Percentiles rank a stretch among this genome's conserved stretches.
These are phyloP conservation scores for Sminthurinus signatus DNA, from an alignment of 1,140 invertebrate genomes.

Conservation along the genomic window DNA sequence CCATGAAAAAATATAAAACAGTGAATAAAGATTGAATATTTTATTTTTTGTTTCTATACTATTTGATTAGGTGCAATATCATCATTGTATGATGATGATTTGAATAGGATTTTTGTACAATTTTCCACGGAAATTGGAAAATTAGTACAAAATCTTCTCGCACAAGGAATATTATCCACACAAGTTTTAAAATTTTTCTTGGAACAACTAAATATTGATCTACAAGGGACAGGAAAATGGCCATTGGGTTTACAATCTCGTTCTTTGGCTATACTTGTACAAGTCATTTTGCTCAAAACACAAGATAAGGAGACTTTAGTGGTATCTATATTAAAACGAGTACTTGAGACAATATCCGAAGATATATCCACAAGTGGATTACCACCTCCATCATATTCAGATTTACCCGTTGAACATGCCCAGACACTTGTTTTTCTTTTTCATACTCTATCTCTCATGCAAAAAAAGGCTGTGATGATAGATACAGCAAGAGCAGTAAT, in stretches of 20 bases:
- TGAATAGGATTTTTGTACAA: slow-evolving; percentile 65
- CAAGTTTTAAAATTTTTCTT: slow-evolving; percentile 65
- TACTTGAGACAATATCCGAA: slow-evolving; percentile 77
- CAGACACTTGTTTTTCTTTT: slow-evolving; percentile 89
- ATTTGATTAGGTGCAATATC: slow-evolving; percentile 60
- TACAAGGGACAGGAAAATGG: slow-evolving; percentile 62
- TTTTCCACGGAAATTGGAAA: slow-evolving; percentile 71
- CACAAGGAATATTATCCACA: slow-evolving; percentile 60
- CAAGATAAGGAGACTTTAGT: slow-evolving; percentile 81
- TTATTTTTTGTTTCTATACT: slow-evolving; percentile 3
- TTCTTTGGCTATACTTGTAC: slow-evolving; percentile 71
- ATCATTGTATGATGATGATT: slow-evolving; percentile 60
- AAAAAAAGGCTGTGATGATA: slow-evolving; percentile 89
- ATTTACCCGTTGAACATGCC: slow-evolving; percentile 92
- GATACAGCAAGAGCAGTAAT: slow-evolving; percentile 47
- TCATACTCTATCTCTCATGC: slow-evolving; percentile 88
- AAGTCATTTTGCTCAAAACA: slow-evolving; percentile 60
- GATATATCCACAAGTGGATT: slow-evolving; percentile 54
- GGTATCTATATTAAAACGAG: slow-evolving; percentile 80
- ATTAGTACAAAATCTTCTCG: slow-evolving; percentile 77
- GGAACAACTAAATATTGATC: slow-evolving; percentile 64
- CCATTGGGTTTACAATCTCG: slow-evolving; percentile 76
- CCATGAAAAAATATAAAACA: neutral
- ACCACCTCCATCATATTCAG: slow-evolving; percentile 53
- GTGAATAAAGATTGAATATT: neutral